These are phyloP conservation scores for Sycophaga agraensis DNA, from an alignment of 1,140 invertebrate species.

Conservation along the genomic window DNA sequence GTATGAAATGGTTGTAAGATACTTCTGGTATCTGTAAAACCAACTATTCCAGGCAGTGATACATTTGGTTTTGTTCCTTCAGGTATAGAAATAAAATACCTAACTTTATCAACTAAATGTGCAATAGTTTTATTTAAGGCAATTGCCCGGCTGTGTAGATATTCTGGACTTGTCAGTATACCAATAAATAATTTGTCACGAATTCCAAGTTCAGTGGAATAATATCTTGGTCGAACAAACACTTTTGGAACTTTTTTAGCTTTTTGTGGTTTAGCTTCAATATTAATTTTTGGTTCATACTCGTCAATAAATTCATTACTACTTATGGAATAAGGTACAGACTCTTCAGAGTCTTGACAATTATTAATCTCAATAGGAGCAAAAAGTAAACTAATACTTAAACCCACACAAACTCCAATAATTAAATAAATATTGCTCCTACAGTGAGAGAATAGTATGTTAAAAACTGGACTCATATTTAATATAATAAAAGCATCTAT, in stretches of 20 bases:
- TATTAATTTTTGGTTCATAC: slow-evolving; percentile 62
- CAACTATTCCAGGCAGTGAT: slow-evolving; percentile 74
- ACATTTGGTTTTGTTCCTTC: slow-evolving; percentile 68
- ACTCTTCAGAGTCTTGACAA: slow-evolving; percentile 30
- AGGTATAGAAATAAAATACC: slow-evolving; percentile 74
- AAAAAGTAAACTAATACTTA: slow-evolving; percentile 52
- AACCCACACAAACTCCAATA: slow-evolving; percentile 48
- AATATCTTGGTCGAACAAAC: slow-evolving; percentile 81
- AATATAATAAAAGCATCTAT: neutral
- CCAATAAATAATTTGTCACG: slow-evolving; percentile 86
- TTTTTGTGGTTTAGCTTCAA: slow-evolving; percentile 58
- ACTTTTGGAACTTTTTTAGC: slow-evolving; percentile 57
- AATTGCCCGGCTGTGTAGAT: slow-evolving; percentile 69
- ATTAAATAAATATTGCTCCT: slow-evolving; percentile 52
- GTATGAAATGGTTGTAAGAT: slow-evolving; percentile 79
- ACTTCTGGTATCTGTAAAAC: slow-evolving; percentile 75
- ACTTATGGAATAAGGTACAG: slow-evolving; percentile 32
- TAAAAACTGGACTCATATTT: slow-evolving; percentile 44
- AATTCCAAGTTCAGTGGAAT: slow-evolving; percentile 89
- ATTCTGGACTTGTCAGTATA: slow-evolving; percentile 73
- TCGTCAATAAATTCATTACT: slow-evolving; percentile 50
- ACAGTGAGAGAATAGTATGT: slow-evolving; percentile 45
- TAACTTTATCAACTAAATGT: slow-evolving; percentile 76
- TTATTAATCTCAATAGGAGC: slow-evolving; percentile 40
- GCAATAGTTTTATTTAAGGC: slow-evolving; percentile 80